phyloP scores from a whole-genome alignment of 2,888 invertebrate species.

The Suillia variegata region DNA sequence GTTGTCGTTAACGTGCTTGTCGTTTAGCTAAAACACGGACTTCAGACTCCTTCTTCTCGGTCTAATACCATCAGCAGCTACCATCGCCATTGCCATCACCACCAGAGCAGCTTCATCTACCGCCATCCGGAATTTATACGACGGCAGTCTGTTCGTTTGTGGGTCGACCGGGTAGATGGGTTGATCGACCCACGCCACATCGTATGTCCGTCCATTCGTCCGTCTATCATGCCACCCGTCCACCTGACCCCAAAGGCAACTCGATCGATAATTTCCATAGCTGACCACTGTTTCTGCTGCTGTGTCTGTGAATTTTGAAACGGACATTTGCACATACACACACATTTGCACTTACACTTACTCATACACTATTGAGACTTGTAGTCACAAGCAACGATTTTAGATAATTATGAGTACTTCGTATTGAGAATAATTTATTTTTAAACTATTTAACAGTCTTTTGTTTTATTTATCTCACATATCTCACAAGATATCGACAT shows the following conservation, averaged over 20 bases:
- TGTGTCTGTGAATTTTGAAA: slow-evolving; percentile 57
- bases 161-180: slow-evolving; percentile 26
- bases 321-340: slow-evolving; percentile 48
- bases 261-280: slow-evolving; percentile 62
- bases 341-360: slow-evolving; percentile 15
- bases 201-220: slow-evolving; percentile 36
- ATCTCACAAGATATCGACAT: too few species aligned
- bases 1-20: slow-evolving; percentile 51
- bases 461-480: too few species aligned
- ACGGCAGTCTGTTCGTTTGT: slow-evolving; percentile 11
- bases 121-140: background rate
- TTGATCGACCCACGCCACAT: slow-evolving; percentile 32
- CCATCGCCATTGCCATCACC: slow-evolving; percentile 21
- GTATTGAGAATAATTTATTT: too few species aligned
- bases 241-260: slow-evolving; percentile 57
- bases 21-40: slow-evolving; percentile 48
- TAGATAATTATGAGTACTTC: too few species aligned
- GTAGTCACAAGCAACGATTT: too few species aligned
- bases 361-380: slow-evolving; percentile 2
- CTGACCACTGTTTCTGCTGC: slow-evolving; percentile 52
- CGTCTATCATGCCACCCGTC: slow-evolving; percentile 42
- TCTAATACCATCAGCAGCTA: slow-evolving; percentile 12
- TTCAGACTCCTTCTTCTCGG: slow-evolving; percentile 33
- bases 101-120: slow-evolving; percentile 7
- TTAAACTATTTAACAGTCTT: too few species aligned